Percentiles rank a stretch among this genome's conserved stretches.
phyloP scores from a whole-genome alignment of 2,797 vertebrate species.

The Phoeniculus purpureus region DNA sequence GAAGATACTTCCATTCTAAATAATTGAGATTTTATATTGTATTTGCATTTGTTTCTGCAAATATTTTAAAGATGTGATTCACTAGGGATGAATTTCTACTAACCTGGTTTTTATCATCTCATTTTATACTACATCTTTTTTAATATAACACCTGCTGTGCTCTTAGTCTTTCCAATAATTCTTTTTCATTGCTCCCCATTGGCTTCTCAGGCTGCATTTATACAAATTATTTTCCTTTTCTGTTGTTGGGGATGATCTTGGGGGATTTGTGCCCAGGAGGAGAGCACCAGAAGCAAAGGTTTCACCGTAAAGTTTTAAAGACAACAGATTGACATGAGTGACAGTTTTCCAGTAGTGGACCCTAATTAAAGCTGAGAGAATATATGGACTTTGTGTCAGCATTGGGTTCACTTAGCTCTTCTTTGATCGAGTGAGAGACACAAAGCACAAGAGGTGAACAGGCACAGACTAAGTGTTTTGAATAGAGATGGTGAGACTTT shows the following conservation, averaged over 20 bases:
- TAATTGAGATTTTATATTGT: conserved; percentile 69
- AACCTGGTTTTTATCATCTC: conserved; percentile 68
- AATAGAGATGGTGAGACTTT: background rate
- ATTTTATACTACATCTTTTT: conserved; percentile 56
- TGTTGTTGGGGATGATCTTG: background rate
- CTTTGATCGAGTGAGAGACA: background rate
- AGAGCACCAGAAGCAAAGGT: background rate
- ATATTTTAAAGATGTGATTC: conserved; percentile 67
- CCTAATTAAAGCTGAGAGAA: background rate
- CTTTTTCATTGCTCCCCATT: conserved; percentile 33
- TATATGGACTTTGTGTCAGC: background rate
- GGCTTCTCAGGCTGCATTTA: conserved; percentile 9
- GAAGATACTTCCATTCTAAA: conserved; percentile 62
- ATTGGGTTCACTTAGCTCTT: background rate
- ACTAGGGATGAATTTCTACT: conserved; percentile 55
- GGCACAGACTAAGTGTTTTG: background rate
- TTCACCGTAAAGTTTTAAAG: background rate
- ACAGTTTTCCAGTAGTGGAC: background rate
- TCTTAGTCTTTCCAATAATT: conserved; percentile 59
- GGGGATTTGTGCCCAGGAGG: background rate
- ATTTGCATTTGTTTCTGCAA: conserved; percentile 70
- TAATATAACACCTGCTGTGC: conserved; percentile 55
- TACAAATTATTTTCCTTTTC: background rate
- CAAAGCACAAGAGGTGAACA: background rate
- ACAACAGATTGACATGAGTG: background rate